Evolutionary conservation across 2,113 vertebrate species (phyloP).

Genomic region (Cyanoramphus novaezelandiae): DNA sequence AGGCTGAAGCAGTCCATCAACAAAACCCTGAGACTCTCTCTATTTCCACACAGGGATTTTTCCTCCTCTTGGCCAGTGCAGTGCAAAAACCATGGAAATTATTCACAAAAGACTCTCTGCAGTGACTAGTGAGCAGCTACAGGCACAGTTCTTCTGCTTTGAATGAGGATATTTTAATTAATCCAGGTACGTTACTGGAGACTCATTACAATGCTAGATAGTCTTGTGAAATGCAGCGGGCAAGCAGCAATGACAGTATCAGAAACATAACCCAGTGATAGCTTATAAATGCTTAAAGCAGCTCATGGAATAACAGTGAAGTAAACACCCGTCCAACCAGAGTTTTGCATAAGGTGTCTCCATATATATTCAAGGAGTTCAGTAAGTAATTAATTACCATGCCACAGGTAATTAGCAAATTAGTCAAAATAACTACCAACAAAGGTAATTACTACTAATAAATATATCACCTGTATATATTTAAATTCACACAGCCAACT

Average conservation of each 20-base stretch:
- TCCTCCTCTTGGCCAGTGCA: neutral
- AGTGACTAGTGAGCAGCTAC: neutral
- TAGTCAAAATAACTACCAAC: conserved; percentile 3
- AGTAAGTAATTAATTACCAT: neutral
- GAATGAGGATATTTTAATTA: neutral
- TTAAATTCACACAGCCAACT: neutral
- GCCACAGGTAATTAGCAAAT: neutral
- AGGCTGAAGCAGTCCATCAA: neutral
- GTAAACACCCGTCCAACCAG: neutral
- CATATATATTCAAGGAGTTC: neutral
- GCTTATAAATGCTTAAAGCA: neutral
- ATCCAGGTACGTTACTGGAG: neutral
- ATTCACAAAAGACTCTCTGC: neutral
- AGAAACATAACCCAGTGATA: neutral
- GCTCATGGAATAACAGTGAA: neutral
- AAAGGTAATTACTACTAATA: conserved; percentile 26
- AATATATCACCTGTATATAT: neutral
- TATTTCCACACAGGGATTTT: neutral
- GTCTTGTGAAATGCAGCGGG: neutral
- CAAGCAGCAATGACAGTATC: neutral
- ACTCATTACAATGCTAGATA: neutral
- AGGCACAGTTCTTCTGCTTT: neutral
- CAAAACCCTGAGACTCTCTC: neutral
- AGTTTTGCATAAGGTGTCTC: neutral
- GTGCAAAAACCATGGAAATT: neutral